Conservation (phyloP, 2,797 vertebrate genomes). For the Eospalax fontanierii region DNA sequence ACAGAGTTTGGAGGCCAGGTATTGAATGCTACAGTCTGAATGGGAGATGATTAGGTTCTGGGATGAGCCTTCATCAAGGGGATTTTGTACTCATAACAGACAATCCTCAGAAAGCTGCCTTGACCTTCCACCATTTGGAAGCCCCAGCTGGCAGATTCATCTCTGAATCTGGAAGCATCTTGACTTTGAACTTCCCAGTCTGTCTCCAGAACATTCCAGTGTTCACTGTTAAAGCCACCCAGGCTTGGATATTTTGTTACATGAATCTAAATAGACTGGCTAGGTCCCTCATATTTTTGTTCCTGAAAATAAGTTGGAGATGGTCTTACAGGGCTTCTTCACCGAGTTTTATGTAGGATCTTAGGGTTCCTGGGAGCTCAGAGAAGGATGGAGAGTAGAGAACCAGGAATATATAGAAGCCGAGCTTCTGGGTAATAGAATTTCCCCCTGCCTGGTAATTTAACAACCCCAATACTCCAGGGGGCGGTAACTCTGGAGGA, state of each 20-base stretch:
- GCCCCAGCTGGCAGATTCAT: too few relatives aligned
- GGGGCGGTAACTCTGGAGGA: slow-evolving; percentile 86
- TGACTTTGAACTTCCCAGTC: background rate
- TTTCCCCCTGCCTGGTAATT: slow-evolving; percentile 81
- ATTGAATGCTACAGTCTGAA: too few relatives aligned
- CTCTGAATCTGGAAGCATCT: background rate
- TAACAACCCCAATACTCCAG: slow-evolving; percentile 85
- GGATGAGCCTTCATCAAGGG: background rate
- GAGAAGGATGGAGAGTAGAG: background rate
- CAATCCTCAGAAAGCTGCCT: background rate
- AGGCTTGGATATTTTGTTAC: too few relatives aligned
- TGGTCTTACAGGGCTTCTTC: background rate
- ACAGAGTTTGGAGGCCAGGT: too few relatives aligned
- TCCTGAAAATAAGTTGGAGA: background rate
- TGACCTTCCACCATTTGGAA: background rate
- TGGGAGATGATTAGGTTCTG: background rate
- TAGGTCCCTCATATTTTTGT: background rate
- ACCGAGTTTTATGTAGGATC: background rate
- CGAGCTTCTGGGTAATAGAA: slow-evolving; percentile 64
- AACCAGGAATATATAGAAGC: background rate
- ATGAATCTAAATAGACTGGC: background rate
- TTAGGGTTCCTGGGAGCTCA: background rate
- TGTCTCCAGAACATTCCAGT: background rate
- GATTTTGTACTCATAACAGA: too few relatives aligned
- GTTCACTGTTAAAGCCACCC: background rate